Evolutionary conservation across 1,140 invertebrate species (phyloP), one percentile per base, ranked within the genome.

Genomic region (Bradysia coprophila): DNA sequence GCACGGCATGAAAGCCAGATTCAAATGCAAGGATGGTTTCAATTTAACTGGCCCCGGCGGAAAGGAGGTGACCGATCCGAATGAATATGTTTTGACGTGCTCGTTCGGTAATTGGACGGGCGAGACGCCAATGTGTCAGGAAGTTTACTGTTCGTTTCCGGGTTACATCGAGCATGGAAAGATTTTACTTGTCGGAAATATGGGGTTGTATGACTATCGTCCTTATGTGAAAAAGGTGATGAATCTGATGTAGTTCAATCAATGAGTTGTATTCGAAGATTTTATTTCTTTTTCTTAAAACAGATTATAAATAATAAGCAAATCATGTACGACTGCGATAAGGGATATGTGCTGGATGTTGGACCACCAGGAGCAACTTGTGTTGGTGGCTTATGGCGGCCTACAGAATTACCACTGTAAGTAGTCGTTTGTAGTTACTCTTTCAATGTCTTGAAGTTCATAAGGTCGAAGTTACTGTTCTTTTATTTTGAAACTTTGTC

Each of bases 131-230:
- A 71, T 72, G 43, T 95, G 90, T 53, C 69, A 81, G 53, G 88
- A 92, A 72, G 86, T 94, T 1, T 94, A 84, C 52, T 97, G 93
- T 59, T 82, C 87, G 1, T 94, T 90, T 59, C 93, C 93, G 15
- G 92, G 93, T 2, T 78, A 80, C 45, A 78, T 97, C 34, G 69
- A 79, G 40, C 81, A 94, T 51, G 93, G 93, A 8, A 87, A 90
- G 58, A 87, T 97, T 1, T 66, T 95, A 11, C 63, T 97, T 1
- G 90, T 97, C 2, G 93, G 92, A 3, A 91, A 93, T 53, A 95
- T 96, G 88, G 93, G 93, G 0, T 71, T 93, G 23, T 97, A 97
- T 59, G 91, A 96, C 58, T 97, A 96, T 56, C 65, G 90, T n/a
- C 84, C 89, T 0, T 97, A 97, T 55, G 91, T 97, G 0, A 78